phyloP scores from a whole-genome alignment of 2,113 vertebrate genomes.

The Dicerorhinus sumatrensis region DNA sequence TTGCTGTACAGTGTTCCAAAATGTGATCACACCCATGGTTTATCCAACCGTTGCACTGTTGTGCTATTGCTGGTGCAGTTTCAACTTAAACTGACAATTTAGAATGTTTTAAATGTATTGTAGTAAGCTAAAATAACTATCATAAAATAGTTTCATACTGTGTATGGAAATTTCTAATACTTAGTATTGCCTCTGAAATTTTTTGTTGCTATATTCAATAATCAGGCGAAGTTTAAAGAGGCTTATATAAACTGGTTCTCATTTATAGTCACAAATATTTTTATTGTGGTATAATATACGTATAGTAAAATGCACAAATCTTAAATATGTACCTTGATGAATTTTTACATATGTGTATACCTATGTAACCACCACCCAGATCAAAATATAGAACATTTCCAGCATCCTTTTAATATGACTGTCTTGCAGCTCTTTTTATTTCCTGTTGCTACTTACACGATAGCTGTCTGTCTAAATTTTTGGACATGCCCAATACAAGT shows the following conservation, averaged over 20 bases:
- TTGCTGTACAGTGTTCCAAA: background rate
- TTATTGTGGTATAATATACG: background rate
- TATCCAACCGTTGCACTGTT: background rate
- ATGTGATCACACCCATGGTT: background rate
- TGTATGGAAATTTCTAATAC: background rate
- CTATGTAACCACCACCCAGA: background rate
- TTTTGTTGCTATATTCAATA: background rate
- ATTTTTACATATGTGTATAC: background rate
- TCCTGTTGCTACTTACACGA: background rate
- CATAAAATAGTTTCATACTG: background rate
- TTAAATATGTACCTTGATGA: background rate
- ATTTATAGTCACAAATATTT: background rate
- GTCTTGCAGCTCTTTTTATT: background rate
- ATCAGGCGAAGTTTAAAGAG: background rate
- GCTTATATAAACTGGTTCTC: background rate
- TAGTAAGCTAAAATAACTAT: background rate
- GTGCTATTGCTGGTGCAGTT: background rate
- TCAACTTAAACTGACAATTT: background rate
- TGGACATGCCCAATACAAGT: background rate
- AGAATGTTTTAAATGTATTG: background rate
- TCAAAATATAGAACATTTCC: background rate
- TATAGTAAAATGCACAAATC: background rate
- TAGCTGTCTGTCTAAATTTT: background rate
- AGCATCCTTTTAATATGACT: background rate
- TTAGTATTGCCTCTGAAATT: background rate